Percentiles rank a stretch among this genome's conserved stretches.
These are phyloP conservation scores for Prionailurus bengalensis DNA, from an alignment of 2,113 vertebrate genomes.

Conservation along the genomic window DNA sequence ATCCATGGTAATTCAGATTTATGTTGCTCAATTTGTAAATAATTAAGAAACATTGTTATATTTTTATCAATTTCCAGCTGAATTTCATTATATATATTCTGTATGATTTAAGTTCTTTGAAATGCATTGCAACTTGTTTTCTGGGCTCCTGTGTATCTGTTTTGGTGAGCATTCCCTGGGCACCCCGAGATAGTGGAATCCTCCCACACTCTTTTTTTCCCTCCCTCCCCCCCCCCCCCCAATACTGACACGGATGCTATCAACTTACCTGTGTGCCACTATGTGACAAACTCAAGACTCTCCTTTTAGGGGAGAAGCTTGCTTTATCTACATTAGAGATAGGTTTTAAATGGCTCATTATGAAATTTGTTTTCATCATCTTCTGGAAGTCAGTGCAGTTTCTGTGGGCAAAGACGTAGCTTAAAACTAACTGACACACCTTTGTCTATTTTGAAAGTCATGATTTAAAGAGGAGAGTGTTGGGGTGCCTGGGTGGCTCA, in stretches of 20 bases:
- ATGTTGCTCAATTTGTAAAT: neutral
- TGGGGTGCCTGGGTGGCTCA: neutral
- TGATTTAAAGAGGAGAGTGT: neutral
- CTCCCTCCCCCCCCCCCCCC: too few species aligned
- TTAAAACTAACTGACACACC: neutral
- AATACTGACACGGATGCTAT: neutral
- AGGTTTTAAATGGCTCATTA: neutral
- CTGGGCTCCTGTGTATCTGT: rapidly evolving
- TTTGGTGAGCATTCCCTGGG: neutral
- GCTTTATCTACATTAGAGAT: neutral
- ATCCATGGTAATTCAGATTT: neutral
- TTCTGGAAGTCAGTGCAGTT: neutral
- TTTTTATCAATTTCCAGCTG: neutral
- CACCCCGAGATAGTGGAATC: neutral
- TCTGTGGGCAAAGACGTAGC: neutral
- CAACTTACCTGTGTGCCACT: neutral
- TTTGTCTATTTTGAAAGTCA: neutral
- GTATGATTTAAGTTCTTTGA: neutral
- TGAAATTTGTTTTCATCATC: neutral
- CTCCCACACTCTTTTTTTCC: neutral
- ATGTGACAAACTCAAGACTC: neutral
- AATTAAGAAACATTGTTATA: neutral
- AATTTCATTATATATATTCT: neutral
- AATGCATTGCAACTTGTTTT: neutral
- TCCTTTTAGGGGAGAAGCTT: neutral